Evolutionary conservation across 2,797 vertebrate genomes (phyloP), one percentile per base, ranked within the genome.

Genomic region (Pempheris klunzingeri): DNA sequence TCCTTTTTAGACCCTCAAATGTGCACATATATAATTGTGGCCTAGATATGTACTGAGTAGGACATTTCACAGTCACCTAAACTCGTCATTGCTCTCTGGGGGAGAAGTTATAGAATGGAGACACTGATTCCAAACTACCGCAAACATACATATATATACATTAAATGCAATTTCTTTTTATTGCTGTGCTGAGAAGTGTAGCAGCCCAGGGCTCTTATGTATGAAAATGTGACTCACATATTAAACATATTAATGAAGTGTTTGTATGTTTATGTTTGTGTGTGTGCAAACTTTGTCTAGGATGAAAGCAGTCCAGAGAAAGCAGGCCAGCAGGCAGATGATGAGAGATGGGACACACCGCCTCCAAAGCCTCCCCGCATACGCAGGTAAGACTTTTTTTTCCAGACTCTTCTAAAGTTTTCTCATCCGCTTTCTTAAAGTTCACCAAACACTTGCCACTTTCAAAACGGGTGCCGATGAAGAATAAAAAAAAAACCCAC

Each of bases 351-450:
- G 93, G 98, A 98, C 93, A 96, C 96, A 5, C 98, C 98, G 1
- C 98, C 98, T 79, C 98, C 98, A 28, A 99, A 99, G 88, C 98
- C 98, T 47, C 98, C 98, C 38, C 95, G 98, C 74, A 95, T 97
- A 54, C 96, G 97, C 89, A 98, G 97, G 98, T 96, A 88, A 91
- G 69, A 53, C 34, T 0, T 15, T 7, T 10, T 72, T 15, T 12
- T 30, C 32, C 7, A 15, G 24, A 38, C 4, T 22, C 59, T 43
- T 52, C 22, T 3, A 7, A 36, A 14, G 15, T 4, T 3, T 2
- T 50, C 18, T 36, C 3, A 0, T 26, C 44, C 18, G 7, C 1
- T 50, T 13, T 38, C 13, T 7, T 20, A 7, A 53, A 54, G 32
- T 52, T 61, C 34, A 44, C 54, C 13, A 17, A 43, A 43, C 44